Percentiles rank a stretch among this genome's conserved stretches.
Evolutionary conservation across 2,797 vertebrate species (phyloP).

Genomic region (Stomatorhinus walkeri): DNA sequence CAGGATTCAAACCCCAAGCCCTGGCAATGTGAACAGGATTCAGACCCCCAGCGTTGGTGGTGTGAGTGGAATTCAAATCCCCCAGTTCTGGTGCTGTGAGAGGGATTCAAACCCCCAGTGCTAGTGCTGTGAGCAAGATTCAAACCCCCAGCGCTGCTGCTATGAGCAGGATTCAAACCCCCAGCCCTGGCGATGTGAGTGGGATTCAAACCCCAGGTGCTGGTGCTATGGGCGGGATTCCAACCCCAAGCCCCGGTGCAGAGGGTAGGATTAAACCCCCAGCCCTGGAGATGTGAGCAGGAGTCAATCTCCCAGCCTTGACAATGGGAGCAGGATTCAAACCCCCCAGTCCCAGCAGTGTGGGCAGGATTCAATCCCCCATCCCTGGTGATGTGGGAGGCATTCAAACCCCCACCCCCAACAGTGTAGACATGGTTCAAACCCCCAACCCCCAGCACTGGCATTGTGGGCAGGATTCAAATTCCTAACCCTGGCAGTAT

Average conservation of each 20-base stretch:
- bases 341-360: not conserved
- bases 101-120: not conserved
- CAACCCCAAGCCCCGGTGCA: not conserved
- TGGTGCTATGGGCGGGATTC: not conserved
- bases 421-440: not conserved
- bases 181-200: not conserved
- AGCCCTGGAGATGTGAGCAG: not conserved
- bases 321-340: not conserved
- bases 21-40: not conserved
- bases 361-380: not conserved
- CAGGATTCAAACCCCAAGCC: not conserved
- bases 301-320: not conserved
- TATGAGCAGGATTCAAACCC: not conserved
- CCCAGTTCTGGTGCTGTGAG: rapidly evolving
- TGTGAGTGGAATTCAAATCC: not conserved
- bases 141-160: not conserved
- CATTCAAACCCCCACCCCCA: not conserved
- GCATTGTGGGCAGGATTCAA: not conserved
- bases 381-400: not conserved
- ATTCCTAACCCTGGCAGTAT: not conserved
- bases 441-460: not conserved
- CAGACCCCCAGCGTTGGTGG: not conserved
- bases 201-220: not conserved
- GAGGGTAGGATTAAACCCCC: not conserved
- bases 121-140: not conserved